Conservation (phyloP, 2,888 invertebrate species). For the Drosophila robusta region DNA sequence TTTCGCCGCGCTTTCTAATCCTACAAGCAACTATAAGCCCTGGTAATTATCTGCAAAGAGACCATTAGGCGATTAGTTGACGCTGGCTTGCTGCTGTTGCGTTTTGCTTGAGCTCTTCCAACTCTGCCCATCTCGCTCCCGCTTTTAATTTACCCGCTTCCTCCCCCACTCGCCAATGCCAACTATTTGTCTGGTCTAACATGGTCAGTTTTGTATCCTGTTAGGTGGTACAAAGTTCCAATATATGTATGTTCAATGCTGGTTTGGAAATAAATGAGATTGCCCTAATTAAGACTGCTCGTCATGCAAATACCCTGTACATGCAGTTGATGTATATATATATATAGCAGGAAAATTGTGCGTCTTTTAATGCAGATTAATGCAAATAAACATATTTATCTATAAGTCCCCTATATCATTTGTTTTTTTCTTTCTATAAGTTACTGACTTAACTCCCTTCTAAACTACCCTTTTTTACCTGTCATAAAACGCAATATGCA, state of each 20-base stretch:
- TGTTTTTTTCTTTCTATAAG: no score
- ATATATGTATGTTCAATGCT: constrained; percentile 20
- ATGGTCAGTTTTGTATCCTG: constrained; percentile 14
- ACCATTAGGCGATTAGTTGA: constrained; percentile 83
- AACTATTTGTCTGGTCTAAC: constrained; percentile 25
- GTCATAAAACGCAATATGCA: no score
- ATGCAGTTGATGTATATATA: no score
- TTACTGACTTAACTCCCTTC: no score
- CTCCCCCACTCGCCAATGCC: neutral
- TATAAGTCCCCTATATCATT: no score
- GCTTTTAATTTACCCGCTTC: neutral
- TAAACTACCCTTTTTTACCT: no score
- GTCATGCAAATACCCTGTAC: constrained; percentile 1
- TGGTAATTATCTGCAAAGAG: constrained; percentile 84
- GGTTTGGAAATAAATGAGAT: constrained; percentile 7
- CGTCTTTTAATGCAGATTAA: no score
- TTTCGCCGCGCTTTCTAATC: constrained; percentile 66
- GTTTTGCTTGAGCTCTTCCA: constrained; percentile 20
- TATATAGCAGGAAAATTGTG: no score
- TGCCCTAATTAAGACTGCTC: neutral
- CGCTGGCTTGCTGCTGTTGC: constrained; percentile 33
- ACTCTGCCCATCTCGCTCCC: constrained; percentile 2
- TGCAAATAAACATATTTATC: no score
- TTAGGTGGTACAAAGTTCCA: constrained; percentile 14
- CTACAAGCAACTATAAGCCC: constrained; percentile 81